Base-by-base conservation (phyloP, 2,888 invertebrate genomes). In the Ptychoptera albimana region DNA sequence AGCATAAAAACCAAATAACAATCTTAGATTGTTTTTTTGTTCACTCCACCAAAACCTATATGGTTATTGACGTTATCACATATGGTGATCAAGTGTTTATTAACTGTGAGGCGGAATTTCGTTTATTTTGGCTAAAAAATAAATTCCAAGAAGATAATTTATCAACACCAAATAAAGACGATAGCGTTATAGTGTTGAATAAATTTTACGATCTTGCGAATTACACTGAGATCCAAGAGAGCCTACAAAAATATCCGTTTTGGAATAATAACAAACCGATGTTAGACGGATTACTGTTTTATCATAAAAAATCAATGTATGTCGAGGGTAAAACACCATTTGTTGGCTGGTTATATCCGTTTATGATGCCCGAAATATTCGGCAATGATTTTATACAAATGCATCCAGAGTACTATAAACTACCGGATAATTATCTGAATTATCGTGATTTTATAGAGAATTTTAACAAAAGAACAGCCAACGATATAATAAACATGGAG, bases 241-340 rank as follows among this genome's bases (percentile, higher is more conserved):
- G 51, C 8, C 39, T 66, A 6, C 55, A 57, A n/a, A 49, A 48
- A 1, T 58, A 53, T 47, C 66, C 65, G 0, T 54, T 53, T 42
- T 66, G 56, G 58, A 45, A 51, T 2, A 57, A 67, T 1, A 57
- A 67, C 46, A 48, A 48, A 8, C 69, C 78, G 0, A 51, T 61
- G 41, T 60, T 92, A 43, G 96, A 96, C 63, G 97, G 97, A 0
- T 60, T 93, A 34, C 66, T 96, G 44, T 96, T 97, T 66, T 97
- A 85, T 63, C 92, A 96, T 63, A 82, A 81, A 54, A 70, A 77
- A 48, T 77, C 80, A 0, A 77, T 79, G 52, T 97, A 97, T 57
- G 72, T 74, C 8, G 69, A 77, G 43, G 89, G 88, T 2, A 64
- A 72, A 41, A 88, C 91, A 0, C 93, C 96, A 0, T 65, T 97